Evolutionary conservation across 1,140 invertebrate species (phyloP), one percentile per base, ranked within the genome.

Genomic region (Procambarus clarkii): DNA sequence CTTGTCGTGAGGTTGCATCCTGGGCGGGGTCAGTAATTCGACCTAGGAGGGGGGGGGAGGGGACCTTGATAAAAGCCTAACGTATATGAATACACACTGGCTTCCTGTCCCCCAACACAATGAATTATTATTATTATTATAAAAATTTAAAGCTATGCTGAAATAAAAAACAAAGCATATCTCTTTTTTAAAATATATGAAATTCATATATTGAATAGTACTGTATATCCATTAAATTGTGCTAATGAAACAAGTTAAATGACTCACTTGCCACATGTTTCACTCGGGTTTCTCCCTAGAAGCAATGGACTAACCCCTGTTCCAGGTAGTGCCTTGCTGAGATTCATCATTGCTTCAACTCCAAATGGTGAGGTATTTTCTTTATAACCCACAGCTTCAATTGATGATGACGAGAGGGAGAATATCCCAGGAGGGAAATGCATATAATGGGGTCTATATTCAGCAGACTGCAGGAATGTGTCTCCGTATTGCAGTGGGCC

Each of bases 401-500:
- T 69, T 21, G 64, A 5, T 44, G n/a, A 48, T 44, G 83, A 50
- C 11, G 74, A 21, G 21, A 24, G 76, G 18, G n/a, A 78, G 50
- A 50, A 74, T 69, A 69, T 74, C 69, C 21, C 60, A 24, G 74
- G 24, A n/a, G 89, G 82, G 58, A 86, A 91, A 76, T 84, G 76
- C 50, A 76, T 78, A 76, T 85, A 91, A 24, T 78, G 60, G 13
- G 58, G 83, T 8, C 89, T 50, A 18, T 71, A 54, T 54, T 91
- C 82, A 46, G 82, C 89, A 24, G 44, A 78, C 76, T 91, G 83
- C 5, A 85, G 50, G 76, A 85, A 91, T 2, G 89, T 91, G 45
- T 91, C 89, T 34, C 89, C 89, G 21, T 91, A 91, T 11, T 91
- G 71, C 15, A 91, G 76, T 9, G 89, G 89, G 21, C 89, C 89